A percentile compares a stretch with the other conserved stretches of the same genome.
Evolutionary conservation across 2,888 invertebrate species (phyloP).

Genomic region (Cephus spinipes): DNA sequence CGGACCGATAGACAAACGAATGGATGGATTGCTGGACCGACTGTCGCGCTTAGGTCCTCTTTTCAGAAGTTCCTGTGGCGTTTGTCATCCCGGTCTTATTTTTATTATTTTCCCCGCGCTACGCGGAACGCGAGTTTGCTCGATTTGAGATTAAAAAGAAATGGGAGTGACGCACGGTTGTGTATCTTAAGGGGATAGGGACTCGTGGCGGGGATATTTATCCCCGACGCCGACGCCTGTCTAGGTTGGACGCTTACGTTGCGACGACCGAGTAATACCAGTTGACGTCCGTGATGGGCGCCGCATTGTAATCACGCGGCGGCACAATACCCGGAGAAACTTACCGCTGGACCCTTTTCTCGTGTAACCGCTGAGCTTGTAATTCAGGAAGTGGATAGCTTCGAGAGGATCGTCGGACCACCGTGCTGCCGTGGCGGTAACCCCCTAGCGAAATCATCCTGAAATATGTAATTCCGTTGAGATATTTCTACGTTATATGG

Average conservation of each 20-base stretch:
- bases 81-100: not conserved
- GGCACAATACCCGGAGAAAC: not conserved
- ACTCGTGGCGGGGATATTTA: not conserved
- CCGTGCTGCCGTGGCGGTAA: not conserved
- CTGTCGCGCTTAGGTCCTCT: not conserved
- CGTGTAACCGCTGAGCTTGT: not conserved
- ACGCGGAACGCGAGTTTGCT: not conserved
- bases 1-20: slow-evolving; percentile 43
- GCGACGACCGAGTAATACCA: slow-evolving; percentile 27
- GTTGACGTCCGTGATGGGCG: slow-evolving; percentile 4
- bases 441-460: slow-evolving; percentile 5
- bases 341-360: not conserved
- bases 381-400: not conserved
- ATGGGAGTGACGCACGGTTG: not conserved
- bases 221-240: not conserved
- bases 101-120: not conserved
- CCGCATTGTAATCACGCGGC: not conserved
- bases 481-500: not conserved
- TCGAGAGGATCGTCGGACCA: not conserved
- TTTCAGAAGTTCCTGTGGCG: not conserved
- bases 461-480: slow-evolving; percentile 3
- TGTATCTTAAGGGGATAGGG: not conserved
- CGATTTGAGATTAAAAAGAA: not conserved
- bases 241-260: slow-evolving; percentile 5
- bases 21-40: not conserved